Base-by-base conservation (phyloP, 1,140 invertebrate genomes). In the Branchinecta lindahli region DNA sequence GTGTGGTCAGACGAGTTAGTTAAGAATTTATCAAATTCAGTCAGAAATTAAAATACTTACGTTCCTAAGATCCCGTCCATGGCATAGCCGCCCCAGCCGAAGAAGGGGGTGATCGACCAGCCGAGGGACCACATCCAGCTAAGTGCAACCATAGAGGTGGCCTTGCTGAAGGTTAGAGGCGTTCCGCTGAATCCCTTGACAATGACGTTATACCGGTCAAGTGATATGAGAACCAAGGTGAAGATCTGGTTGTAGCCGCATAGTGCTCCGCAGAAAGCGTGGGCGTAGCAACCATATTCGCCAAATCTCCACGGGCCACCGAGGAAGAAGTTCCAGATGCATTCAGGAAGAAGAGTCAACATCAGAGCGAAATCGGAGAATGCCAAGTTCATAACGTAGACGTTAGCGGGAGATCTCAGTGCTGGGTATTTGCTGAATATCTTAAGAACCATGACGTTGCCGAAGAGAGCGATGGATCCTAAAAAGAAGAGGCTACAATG, bases 311-410 rank as follows among this genome's bases (percentile, higher is more conserved):
- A 74, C 4, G 70, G 70, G 5, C 72, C 73, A 9, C 69, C 69
- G n/a, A 45, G 66, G 66, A 76, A 72, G 47, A 72, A 75, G 77
- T 88, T 88, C 46, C 75, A 74, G 69, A 72, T 72, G 21, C 72
- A 72, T 46, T 76, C 72, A 7, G 75, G 75, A 20, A 73, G 72
- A 66, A 75, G 74, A 12, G 70, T 46, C 21, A 72, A 65, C 69
- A 72, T 73, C 68, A 76, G 74, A 44, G 73, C 61, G 20, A 76
- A 69, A 74, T 81, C 80, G 70, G 76, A 76, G 44, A 80, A 69
- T 9, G 80, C 79, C 33, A 81, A 73, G 71, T 79, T 80, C 44
- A 81, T 74, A 5, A 81, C 75, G 44, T 80, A 76, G 75, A 81
- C 78, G 71, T 81, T 81, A 15, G 80, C 77, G 44, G 80, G 79